Percentiles rank a stretch among this genome's conserved stretches.
Conservation (phyloP, 2,797 vertebrate genomes). For the Urocyon cinereoargenteus region DNA sequence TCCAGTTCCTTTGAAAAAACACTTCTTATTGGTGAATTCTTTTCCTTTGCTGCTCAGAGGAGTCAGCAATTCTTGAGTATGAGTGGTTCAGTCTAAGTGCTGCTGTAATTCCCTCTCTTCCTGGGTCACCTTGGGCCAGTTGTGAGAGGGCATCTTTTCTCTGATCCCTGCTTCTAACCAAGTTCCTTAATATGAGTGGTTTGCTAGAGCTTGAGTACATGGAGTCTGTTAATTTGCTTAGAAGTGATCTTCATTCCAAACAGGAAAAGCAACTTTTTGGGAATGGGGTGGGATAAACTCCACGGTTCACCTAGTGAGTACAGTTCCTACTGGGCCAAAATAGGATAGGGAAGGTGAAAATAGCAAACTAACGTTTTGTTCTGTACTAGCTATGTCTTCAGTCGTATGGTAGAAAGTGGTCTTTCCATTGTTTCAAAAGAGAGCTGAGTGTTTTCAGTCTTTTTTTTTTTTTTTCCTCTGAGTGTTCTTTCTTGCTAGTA, state of each 20-base stretch:
- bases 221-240: neutral
- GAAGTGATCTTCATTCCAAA: neutral
- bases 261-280: neutral
- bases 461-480: neutral
- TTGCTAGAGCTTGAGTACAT: neutral
- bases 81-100: neutral
- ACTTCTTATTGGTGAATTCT: neutral
- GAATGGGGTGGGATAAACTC: neutral
- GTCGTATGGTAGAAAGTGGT: neutral
- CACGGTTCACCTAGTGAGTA: neutral
- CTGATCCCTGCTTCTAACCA: neutral
- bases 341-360: neutral
- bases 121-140: neutral
- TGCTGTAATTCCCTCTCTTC: neutral
- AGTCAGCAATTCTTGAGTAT: neutral
- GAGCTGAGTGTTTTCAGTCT: neutral
- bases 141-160: conserved; percentile 12
- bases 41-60: neutral
- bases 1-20: neutral
- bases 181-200: neutral
- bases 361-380: neutral
- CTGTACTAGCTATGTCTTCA: neutral
- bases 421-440: neutral
- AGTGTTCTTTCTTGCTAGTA: conserved; percentile 21
- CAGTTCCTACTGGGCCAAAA: neutral